These are phyloP conservation scores for Damaliscus lunatus DNA, from an alignment of 2,113 vertebrate genomes.

Conservation along the genomic window DNA sequence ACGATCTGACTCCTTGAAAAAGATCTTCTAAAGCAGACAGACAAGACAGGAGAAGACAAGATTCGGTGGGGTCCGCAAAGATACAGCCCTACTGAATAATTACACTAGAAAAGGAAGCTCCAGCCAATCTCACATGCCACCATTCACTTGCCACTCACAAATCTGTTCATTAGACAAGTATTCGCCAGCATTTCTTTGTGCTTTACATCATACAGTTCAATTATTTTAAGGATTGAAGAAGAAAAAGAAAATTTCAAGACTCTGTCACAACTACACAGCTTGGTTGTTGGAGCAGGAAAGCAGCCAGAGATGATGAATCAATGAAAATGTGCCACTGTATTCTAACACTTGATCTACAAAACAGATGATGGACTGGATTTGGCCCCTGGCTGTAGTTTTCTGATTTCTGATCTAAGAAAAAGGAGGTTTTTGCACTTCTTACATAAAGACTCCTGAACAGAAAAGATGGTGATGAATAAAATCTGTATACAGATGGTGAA, in stretches of 20 bases:
- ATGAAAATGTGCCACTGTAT: not conserved
- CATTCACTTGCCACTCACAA: not conserved
- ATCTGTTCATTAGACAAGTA: not conserved
- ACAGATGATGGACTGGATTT: not conserved
- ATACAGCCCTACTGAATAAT: not conserved
- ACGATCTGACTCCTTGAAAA: not conserved
- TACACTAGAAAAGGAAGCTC: not conserved
- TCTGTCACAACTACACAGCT: not conserved
- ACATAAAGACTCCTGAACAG: slow-evolving; percentile 87
- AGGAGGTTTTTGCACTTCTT: slow-evolving; percentile 82
- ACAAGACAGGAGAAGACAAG: not conserved
- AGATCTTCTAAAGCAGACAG: not conserved
- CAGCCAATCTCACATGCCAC: not conserved
- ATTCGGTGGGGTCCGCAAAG: not conserved
- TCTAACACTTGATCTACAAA: not conserved
- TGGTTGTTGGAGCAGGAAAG: not conserved
- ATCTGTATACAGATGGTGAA: slow-evolving; percentile 82
- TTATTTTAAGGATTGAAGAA: not conserved
- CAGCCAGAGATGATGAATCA: not conserved
- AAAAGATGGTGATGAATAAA: slow-evolving; percentile 85
- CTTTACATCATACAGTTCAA: not conserved
- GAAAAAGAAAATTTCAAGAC: not conserved
- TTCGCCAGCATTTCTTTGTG: not conserved
- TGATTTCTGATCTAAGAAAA: slow-evolving; percentile 69
- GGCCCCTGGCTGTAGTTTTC: not conserved